Percentiles rank a stretch among this genome's conserved stretches.
Conservation (phyloP, 2,888 invertebrate species). For the Isotomurus palustris region DNA sequence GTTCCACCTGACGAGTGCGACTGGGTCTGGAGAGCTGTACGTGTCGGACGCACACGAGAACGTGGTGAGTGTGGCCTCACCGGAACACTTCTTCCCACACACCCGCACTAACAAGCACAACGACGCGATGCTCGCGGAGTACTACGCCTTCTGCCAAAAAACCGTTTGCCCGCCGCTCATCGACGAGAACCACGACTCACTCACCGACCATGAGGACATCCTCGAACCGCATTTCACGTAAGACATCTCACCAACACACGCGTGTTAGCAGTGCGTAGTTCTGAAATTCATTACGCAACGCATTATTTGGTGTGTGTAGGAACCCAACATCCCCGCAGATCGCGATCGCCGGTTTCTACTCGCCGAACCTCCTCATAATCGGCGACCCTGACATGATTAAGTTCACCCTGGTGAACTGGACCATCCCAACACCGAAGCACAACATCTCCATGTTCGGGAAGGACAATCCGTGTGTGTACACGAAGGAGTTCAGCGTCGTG, state of each 20-base stretch:
- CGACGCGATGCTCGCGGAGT: no score
- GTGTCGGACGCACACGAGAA: slow-evolving; percentile 1
- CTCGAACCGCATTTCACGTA: slow-evolving; percentile 11
- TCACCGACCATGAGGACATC: no score
- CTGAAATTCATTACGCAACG: no score
- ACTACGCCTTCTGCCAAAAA: no score
- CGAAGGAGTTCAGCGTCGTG: no score
- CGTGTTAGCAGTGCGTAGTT: no score
- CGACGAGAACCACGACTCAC: no score
- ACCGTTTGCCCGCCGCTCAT: no score
- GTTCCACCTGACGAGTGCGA: slow-evolving; percentile 20
- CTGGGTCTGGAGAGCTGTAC: slow-evolving; percentile 15
- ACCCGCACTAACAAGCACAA: no score
- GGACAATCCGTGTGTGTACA: background rate
- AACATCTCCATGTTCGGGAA: background rate
- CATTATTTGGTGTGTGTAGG: no score
- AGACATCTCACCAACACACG: no score
- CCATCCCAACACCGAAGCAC: background rate
- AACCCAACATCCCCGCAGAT: slow-evolving; percentile 14
- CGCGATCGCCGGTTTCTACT: slow-evolving; percentile 36
- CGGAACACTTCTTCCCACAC: background rate
- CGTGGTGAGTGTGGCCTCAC: background rate
- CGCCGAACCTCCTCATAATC: slow-evolving; percentile 30
- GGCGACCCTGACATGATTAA: slow-evolving; percentile 34
- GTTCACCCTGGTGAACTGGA: slow-evolving; percentile 22